Conservation (phyloP, 2,113 vertebrate species). For the Globicephala melas region DNA sequence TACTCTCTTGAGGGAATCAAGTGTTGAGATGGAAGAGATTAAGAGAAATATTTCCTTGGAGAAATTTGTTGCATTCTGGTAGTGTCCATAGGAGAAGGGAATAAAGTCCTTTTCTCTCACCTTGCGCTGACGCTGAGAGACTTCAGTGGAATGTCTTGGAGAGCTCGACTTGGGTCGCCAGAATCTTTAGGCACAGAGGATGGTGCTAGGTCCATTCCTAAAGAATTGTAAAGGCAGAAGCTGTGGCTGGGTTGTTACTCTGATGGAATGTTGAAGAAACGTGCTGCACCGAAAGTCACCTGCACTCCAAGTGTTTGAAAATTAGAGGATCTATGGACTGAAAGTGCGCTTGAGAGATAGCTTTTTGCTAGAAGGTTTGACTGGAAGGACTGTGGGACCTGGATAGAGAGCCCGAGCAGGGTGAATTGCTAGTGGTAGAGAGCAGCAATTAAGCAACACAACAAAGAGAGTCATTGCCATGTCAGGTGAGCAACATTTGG, state of each 20-base stretch:
- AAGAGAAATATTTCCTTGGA: neutral
- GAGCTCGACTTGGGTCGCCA: neutral
- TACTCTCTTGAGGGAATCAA: neutral
- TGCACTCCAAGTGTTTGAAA: neutral
- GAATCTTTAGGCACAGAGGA: neutral
- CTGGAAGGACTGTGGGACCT: neutral
- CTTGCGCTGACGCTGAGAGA: neutral
- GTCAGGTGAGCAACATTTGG: neutral
- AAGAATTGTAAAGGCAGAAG: neutral
- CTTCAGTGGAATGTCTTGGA: neutral
- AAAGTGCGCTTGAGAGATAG: neutral
- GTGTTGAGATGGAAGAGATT: neutral
- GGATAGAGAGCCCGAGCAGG: neutral
- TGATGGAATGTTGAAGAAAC: neutral
- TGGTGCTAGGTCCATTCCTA: neutral
- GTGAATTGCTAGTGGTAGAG: neutral
- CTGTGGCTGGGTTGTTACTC: neutral
- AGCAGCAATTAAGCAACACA: neutral
- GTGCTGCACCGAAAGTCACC: neutral
- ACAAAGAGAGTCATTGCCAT: neutral
- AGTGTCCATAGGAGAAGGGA: neutral
- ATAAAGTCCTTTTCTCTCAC: neutral
- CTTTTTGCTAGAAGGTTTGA: neutral
- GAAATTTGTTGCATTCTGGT: neutral
- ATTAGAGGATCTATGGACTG: neutral